Percentiles rank a stretch among this genome's conserved stretches.
Evolutionary conservation across 2,888 invertebrate genomes (phyloP).

Genomic region (Cephus sareptanus): DNA sequence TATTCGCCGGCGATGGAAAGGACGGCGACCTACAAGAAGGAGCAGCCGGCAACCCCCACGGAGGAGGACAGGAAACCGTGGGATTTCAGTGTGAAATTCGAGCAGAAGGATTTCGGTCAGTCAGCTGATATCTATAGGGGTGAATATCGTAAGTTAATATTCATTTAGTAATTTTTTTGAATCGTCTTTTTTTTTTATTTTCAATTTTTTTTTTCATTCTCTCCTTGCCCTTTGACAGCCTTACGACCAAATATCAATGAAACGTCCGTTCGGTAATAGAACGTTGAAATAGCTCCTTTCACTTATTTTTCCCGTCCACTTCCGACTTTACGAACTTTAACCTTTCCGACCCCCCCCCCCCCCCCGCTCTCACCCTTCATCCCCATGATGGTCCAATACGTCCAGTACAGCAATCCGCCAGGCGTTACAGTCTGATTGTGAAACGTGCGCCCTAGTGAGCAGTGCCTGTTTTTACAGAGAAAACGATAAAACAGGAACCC

Average conservation of each 20-base stretch:
- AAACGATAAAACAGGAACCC: slow-evolving; percentile 45
- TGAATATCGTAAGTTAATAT: slow-evolving; percentile 27
- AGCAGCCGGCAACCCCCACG: slow-evolving; percentile 16
- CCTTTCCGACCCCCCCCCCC: background rate
- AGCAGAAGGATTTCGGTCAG: slow-evolving; percentile 34
- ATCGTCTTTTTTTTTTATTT: background rate
- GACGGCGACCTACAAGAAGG: slow-evolving; percentile 21
- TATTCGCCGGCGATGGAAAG: slow-evolving; percentile 19
- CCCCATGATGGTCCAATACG: background rate
- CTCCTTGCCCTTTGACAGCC: background rate
- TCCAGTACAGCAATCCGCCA: background rate
- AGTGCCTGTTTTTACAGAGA: slow-evolving; percentile 34
- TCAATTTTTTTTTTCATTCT: background rate
- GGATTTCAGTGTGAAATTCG: slow-evolving; percentile 46
- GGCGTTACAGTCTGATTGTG: background rate
- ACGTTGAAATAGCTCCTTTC: background rate
- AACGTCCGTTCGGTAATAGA: background rate
- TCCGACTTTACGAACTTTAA: background rate
- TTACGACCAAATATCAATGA: background rate
- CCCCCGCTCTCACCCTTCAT: background rate
- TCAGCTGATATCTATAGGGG: slow-evolving; percentile 27
- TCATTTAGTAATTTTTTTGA: background rate
- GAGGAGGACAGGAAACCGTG: slow-evolving; percentile 49
- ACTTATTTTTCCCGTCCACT: background rate
- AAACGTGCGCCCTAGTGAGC: background rate